phyloP scores from a whole-genome alignment of 2,113 vertebrate species.

The Lasiurus borealis region DNA sequence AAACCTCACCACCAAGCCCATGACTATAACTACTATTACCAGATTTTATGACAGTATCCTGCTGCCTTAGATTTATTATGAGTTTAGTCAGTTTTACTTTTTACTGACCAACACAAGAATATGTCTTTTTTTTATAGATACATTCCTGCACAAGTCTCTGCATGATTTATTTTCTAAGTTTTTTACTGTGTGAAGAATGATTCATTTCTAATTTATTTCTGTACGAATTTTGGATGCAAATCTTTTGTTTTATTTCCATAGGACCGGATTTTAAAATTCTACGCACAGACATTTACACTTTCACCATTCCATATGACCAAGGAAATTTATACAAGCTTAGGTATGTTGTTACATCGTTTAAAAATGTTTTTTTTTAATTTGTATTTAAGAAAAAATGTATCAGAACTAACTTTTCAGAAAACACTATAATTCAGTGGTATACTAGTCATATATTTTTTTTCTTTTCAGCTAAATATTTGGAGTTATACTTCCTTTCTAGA shows the following conservation, averaged over 20 bases:
- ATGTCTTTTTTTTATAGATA: not conserved
- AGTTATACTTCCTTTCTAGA: constrained; percentile 91
- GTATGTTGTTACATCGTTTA: constrained; percentile 85
- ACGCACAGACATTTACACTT: constrained; percentile 96
- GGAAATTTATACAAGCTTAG: constrained; percentile 96
- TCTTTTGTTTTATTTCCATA: constrained; percentile 80
- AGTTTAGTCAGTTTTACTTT: constrained; percentile 1
- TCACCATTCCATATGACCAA: constrained; percentile 94
- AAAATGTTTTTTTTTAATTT: not conserved
- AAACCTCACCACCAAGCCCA: not conserved
- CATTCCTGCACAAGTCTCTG: not conserved
- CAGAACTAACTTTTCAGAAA: constrained; percentile 48
- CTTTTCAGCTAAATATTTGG: constrained; percentile 92
- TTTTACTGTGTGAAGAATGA: not conserved
- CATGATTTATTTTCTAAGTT: not conserved
- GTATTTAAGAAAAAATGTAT: constrained; percentile 17
- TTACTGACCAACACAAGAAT: not conserved
- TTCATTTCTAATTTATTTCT: not conserved
- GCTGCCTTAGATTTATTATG: not conserved
- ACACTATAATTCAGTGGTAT: not conserved
- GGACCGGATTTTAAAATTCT: constrained; percentile 95
- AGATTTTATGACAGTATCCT: not conserved
- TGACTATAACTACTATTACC: not conserved
- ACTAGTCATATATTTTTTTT: constrained; percentile 30
- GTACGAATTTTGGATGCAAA: not conserved